Evolutionary conservation across 2,888 invertebrate genomes (phyloP).

Genomic region (Melieria omissa): DNA sequence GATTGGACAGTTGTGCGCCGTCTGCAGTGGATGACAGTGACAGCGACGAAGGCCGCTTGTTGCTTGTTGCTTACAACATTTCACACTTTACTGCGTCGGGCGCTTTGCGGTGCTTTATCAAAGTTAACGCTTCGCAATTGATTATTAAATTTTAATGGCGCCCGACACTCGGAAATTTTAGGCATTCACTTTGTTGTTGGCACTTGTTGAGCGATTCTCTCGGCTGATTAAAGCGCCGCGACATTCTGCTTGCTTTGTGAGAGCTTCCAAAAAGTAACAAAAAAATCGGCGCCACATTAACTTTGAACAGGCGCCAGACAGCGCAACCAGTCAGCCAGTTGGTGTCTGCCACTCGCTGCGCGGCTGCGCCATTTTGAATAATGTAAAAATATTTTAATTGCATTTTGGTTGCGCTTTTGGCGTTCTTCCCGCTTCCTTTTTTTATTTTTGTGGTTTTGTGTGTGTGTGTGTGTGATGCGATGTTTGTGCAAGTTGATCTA

Average conservation of each 20-base stretch:
- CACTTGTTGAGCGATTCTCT: background rate
- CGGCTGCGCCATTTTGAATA: background rate
- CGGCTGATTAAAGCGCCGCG: background rate
- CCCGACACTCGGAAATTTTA: background rate
- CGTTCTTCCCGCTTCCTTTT: background rate
- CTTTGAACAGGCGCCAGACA: background rate
- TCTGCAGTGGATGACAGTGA: background rate
- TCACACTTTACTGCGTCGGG: too few relatives aligned
- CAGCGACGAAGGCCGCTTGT: too few relatives aligned
- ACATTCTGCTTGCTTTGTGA: background rate
- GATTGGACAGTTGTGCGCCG: background rate
- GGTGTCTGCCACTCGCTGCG: background rate
- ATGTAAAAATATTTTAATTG: slow-evolving; percentile 1
- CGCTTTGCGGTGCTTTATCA: too few relatives aligned
- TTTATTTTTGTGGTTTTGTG: too few relatives aligned
- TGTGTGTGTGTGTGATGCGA: background rate
- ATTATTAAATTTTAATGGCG: too few relatives aligned
- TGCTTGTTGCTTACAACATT: too few relatives aligned
- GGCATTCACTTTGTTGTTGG: background rate
- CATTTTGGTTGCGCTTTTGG: background rate
- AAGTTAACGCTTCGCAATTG: too few relatives aligned
- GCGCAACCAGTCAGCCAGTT: background rate
- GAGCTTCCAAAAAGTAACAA: background rate
- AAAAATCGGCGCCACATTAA: background rate
- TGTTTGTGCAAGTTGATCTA: background rate